Evolutionary conservation across 2,888 invertebrate genomes (phyloP), one percentile per base, ranked within the genome.

Genomic region (Harpalus rubripes): DNA sequence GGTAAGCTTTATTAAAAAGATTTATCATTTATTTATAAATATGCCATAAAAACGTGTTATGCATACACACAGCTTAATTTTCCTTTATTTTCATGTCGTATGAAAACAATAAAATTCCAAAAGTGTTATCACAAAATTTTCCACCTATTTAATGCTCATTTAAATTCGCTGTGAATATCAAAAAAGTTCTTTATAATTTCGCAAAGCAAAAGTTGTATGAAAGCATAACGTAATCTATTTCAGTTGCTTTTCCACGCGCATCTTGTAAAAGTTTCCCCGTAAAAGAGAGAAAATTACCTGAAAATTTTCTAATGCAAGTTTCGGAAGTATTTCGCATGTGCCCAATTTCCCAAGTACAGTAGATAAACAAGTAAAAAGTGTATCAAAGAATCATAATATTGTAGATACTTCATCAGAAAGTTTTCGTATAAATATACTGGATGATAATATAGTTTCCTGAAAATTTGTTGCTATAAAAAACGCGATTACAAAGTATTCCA

Each of bases 181-280:
- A 15, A 41, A 74, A 52, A 22, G 16, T 74, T 56, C 52, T 74
- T 74, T 22, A n/a, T 74, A 44, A 52, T 74, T 52, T 74, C 15
- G 26, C 74, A 18, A 39, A 16, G 68, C 16, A 72, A 52, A 76
- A 76, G 76, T 76, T 52, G 12, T n/a, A 68, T 16, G 72, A 78
- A n/a, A 78, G 22, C 26, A 7, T 26, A 26, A 80, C 61, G 12
- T 61, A 39, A 63, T 81, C 44, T 81, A 81, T 81, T 81, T 44
- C 61, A 41, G 63, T 65, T 65, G 63, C 44, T 61, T 61, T 79
- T 61, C 63, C 81, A 78, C 44, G 52, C 63, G 18, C 41, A 63
- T 81, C 63, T 81, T 81, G 63, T 81, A 63, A 81, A 81, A 81
- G 65, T 81, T 81, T 81, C 22, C 4, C 44, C 61, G 65, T 81